Conservation (phyloP, 35 echinoderm and acorn worm species). For the Heliocidaris erythrogramma region DNA sequence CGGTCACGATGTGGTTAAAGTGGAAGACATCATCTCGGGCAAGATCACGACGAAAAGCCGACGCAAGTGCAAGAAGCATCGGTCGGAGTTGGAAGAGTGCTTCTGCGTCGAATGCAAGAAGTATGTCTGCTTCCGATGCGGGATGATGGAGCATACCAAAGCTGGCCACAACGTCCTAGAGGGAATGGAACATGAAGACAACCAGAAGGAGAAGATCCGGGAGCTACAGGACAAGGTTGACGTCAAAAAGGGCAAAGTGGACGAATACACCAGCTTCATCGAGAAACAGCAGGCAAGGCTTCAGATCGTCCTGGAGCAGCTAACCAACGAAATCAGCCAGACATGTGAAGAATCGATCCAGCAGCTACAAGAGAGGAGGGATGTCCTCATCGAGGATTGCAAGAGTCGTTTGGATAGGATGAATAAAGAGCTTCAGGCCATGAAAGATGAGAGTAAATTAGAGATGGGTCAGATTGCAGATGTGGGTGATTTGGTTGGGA, state of each 20-base stretch:
- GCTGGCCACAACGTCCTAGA: neutral
- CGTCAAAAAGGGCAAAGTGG: neutral
- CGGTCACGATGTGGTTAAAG: constrained; percentile 13
- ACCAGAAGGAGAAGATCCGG: constrained; percentile 32
- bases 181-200: constrained; percentile 20
- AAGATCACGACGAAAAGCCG: neutral
- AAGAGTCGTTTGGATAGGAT: neutral
- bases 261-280: constrained; percentile 12
- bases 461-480: neutral
- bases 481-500: constrained; percentile 26
- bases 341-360: constrained; percentile 19
- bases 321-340: neutral
- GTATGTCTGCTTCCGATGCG: constrained; percentile 44
- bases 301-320: neutral
- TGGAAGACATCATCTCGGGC: constrained; percentile 29
- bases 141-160: constrained; percentile 20
- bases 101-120: constrained; percentile 35
- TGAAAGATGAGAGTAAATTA: constrained; percentile 26
- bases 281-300: constrained; percentile 25
- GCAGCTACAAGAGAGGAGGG: constrained; percentile 12
- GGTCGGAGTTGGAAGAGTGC: neutral
- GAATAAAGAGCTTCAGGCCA: neutral
- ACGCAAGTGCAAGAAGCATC: constrained; percentile 26
- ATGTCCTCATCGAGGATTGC: neutral
- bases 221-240: neutral